Evolutionary conservation across 2,113 vertebrate genomes (phyloP), one percentile per base, ranked within the genome.

Genomic region (Gobio gobio): DNA sequence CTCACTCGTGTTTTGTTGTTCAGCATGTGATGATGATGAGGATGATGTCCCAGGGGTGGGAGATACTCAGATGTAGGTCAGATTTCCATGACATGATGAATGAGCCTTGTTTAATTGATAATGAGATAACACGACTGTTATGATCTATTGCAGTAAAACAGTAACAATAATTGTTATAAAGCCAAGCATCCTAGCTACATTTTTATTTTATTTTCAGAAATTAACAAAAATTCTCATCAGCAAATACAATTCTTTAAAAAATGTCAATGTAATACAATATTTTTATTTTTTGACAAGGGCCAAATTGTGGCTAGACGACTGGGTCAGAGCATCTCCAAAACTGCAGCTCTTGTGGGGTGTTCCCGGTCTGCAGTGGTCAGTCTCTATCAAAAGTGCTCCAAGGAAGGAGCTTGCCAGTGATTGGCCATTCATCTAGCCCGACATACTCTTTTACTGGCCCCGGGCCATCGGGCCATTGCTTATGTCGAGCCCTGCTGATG

Each of bases 31-130:
- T 83, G 54, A 68, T 51, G 49, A 8, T 7, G 49, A 16, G 4
- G 49, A 14, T 4, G 4, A 14, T 14, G 70, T 78, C 74, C 59
- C 7, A 33, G 63, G 40, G 64, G 45, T 40, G 66, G 18, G 33
- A 58, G 56, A 59, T 49, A 18, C 54, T 73, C 24, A 36, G 66
- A 79, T 81, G 26, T 59, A 61, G 63, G 45, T 73, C 49, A 73
- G 66, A 73, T 74, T 61, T 81, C n/a, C 5, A 49, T 59, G 20
- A 59, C 26, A 20, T 0, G 56, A n/a, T 61, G 56, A 40, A 29
- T 24, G 47, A 75, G 5, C 6, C 8, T 36, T 54, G 26, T 16
- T 54, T n/a, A 36, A 40, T 70, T 68, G 64, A 22, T 36, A 56
- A 66, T 56, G 20, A n/a, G 12, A 22, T 3, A 56, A 36, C 29